phyloP scores from a whole-genome alignment of 2,888 invertebrate species.

The Morinoia aosen region DNA sequence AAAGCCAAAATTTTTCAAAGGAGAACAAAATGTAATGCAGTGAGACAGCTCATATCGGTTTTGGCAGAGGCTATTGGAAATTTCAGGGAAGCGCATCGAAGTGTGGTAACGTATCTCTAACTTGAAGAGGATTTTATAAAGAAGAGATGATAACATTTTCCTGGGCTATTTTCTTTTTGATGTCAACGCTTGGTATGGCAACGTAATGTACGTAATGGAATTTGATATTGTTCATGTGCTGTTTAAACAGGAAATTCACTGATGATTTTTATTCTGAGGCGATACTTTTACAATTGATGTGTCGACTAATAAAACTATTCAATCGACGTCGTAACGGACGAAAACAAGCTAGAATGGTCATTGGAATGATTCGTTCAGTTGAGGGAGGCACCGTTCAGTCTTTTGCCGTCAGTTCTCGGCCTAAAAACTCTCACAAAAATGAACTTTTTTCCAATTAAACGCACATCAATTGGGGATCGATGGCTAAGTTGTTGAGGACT shows the following conservation, averaged over 20 bases:
- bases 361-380: too few species aligned
- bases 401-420: too few species aligned
- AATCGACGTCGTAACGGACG: too few species aligned
- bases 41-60: slow-evolving; percentile 17
- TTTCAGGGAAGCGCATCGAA: background rate
- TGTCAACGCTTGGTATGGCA: background rate
- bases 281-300: background rate
- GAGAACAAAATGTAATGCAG: background rate
- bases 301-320: background rate
- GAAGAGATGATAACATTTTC: background rate
- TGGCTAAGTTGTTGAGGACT: background rate
- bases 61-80: background rate
- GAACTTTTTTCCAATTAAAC: background rate
- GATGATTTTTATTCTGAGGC: background rate
- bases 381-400: too few species aligned
- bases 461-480: background rate
- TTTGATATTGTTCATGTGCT: too few species aligned
- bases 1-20: background rate
- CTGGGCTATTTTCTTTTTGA: background rate
- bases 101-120: background rate
- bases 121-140: background rate
- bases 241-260: too few species aligned
- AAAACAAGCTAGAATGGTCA: too few species aligned
- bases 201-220: background rate
- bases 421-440: background rate